Percentiles rank a stretch among this genome's conserved stretches.
Conservation (phyloP, 2,113 vertebrate species). For the Petrocephalus zakoni region DNA sequence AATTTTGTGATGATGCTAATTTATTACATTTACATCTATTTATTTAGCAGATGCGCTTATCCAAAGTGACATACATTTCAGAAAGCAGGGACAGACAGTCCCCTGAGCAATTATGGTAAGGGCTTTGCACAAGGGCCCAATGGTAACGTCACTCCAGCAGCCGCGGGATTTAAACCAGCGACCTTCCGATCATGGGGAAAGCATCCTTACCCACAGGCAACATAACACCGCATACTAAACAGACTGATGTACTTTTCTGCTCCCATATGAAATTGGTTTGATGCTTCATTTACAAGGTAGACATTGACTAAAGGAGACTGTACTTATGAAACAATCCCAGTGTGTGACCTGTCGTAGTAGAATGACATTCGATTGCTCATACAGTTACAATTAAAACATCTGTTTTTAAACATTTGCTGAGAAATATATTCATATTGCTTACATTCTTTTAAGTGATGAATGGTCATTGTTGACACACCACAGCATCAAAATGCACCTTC, state of each 20-base stretch:
- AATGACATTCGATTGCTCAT: neutral
- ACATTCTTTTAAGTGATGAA: neutral
- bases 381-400: neutral
- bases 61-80: neutral
- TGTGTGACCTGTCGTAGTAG: neutral
- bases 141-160: neutral
- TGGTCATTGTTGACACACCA: no score
- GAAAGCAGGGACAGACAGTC: neutral
- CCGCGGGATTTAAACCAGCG: neutral
- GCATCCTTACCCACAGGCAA: neutral
- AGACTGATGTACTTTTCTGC: neutral
- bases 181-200: neutral
- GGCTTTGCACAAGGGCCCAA: neutral
- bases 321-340: neutral
- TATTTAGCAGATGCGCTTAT: neutral
- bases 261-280: neutral
- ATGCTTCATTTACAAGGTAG: neutral
- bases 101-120: neutral
- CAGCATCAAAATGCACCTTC: no score
- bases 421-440: neutral
- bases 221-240: neutral
- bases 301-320: neutral
- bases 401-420: neutral
- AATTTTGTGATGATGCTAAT: neutral
- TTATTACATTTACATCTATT: neutral